These are phyloP conservation scores for Meloidogyne floridensis DNA, from an alignment of 1,140 invertebrate genomes.

Conservation along the genomic window DNA sequence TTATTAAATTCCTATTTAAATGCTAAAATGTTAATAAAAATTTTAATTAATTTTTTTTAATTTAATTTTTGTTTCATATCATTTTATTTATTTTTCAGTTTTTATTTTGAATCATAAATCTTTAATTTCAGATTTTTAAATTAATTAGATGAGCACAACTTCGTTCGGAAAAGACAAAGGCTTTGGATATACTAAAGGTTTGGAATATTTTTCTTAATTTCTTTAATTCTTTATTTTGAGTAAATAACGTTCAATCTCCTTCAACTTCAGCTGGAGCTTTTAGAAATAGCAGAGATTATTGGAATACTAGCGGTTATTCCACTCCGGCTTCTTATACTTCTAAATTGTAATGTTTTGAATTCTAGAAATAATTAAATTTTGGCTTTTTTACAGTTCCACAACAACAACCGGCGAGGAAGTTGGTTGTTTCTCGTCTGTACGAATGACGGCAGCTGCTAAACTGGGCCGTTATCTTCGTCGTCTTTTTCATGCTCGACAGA, in stretches of 20 bases:
- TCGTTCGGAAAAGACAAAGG: background rate
- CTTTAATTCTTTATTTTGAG: background rate
- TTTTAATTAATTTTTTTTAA: background rate
- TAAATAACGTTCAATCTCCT: constrained; percentile 35
- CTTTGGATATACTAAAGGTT: constrained; percentile 9
- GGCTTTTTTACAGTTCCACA: constrained; percentile 32
- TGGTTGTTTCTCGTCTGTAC: constrained; percentile 64
- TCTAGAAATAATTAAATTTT: background rate
- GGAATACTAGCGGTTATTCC: constrained; percentile 52
- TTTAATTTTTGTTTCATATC: background rate
- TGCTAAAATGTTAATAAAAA: background rate
- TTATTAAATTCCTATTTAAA: background rate
- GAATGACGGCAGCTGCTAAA: constrained; percentile 63
- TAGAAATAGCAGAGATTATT: constrained; percentile 28
- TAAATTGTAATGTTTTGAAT: constrained; percentile 26
- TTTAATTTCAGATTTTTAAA: background rate
- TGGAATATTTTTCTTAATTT: background rate
- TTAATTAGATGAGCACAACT: background rate
- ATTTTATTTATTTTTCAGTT: background rate
- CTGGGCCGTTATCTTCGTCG: constrained; percentile 72
- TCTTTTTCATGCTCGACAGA: constrained; percentile 89
- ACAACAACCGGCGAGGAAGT: constrained; percentile 37
- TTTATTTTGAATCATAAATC: background rate
- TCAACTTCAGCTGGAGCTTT: constrained; percentile 45
- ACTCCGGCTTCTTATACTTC: constrained; percentile 55